These are phyloP conservation scores for Teinopalpus imperialis DNA, from an alignment of 2,888 invertebrate genomes.

Conservation along the genomic window DNA sequence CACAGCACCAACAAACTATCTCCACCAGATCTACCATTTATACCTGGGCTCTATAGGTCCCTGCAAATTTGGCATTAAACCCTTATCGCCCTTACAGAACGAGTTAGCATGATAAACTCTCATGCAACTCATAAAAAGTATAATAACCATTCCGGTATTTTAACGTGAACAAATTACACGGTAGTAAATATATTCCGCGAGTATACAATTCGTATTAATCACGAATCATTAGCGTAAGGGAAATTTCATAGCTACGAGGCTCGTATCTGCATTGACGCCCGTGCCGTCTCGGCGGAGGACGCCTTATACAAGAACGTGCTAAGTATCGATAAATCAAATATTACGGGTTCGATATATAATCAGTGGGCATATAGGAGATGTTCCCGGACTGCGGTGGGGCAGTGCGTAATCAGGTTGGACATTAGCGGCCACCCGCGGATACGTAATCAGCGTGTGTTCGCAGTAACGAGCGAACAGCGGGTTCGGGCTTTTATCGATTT, in stretches of 20 bases:
- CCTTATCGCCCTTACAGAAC: too few relatives aligned
- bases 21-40: too few relatives aligned
- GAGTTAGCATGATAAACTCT: too few relatives aligned
- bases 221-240: conserved; percentile 1
- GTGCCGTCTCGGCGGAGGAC: conserved; percentile 2
- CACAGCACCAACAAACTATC: too few relatives aligned
- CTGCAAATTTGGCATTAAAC: too few relatives aligned
- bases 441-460: conserved; percentile 37
- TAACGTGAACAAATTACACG: too few relatives aligned
- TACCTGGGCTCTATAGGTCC: too few relatives aligned
- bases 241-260: neutral
- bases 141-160: too few relatives aligned
- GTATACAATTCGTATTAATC: conserved; percentile 5
- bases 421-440: conserved; percentile 56
- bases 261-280: neutral
- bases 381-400: conserved; percentile 32
- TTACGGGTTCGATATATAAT: conserved; percentile 21
- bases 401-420: conserved; percentile 40
- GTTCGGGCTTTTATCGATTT: too few relatives aligned
- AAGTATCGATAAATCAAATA: conserved; percentile 27
- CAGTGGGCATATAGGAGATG: conserved; percentile 15
- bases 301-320: conserved; percentile 16
- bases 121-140: too few relatives aligned
- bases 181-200: too few relatives aligned
- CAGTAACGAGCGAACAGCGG: conserved; percentile 7